Evolutionary conservation across 2,797 vertebrate species (phyloP).

Genomic region (Avahi laniger): DNA sequence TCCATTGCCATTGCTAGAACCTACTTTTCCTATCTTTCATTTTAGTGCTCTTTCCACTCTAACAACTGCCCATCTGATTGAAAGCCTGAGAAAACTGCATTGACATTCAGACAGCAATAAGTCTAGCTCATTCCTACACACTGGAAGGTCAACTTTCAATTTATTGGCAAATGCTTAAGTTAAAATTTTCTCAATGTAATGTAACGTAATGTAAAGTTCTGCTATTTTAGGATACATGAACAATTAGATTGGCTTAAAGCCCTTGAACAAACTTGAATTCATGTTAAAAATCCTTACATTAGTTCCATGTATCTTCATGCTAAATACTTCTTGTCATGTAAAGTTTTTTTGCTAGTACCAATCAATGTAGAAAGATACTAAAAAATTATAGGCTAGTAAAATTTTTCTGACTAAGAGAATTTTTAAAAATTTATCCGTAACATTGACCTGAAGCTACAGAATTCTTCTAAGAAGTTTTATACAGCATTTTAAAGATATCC

Average conservation of each 20-base stretch:
- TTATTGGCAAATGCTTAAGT: neutral
- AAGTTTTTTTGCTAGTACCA: neutral
- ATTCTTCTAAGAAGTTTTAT: slow-evolving; percentile 13
- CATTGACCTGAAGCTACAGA: neutral
- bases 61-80: neutral
- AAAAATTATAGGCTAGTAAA: slow-evolving; percentile 13
- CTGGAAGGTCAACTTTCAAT: slow-evolving; percentile 40
- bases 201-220: neutral
- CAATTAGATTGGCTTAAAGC: slow-evolving; percentile 1
- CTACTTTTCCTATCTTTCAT: neutral
- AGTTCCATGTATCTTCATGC: neutral
- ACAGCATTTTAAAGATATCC: neutral
- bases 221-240: neutral
- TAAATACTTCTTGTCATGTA: neutral
- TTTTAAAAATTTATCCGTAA: neutral
- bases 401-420: neutral
- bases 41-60: neutral
- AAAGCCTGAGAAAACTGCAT: neutral
- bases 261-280: slow-evolving; percentile 6
- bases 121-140: slow-evolving; percentile 16
- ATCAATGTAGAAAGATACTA: neutral
- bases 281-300: slow-evolving; percentile 14
- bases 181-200: neutral
- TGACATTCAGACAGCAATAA: slow-evolving; percentile 6
- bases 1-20: neutral